Evolutionary conservation across 2,888 invertebrate genomes (phyloP), one percentile per base, ranked within the genome.

Genomic region (Tipula unca): DNA sequence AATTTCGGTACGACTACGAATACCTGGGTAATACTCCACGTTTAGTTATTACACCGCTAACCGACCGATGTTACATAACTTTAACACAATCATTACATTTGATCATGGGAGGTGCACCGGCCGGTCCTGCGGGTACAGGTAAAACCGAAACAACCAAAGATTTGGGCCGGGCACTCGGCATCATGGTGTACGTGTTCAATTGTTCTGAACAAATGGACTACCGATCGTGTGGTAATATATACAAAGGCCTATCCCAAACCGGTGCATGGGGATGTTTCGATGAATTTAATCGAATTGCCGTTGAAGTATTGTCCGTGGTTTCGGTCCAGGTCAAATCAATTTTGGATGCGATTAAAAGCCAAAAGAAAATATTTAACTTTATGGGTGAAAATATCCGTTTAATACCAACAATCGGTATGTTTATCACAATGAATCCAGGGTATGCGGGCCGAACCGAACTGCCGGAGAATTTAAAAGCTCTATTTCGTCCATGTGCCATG

Each of bases 151-250:
- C 98, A 0, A 98, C 98, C 0, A 98, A 98, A 91, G 98, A 98
- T 92, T 92, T 98, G 87, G 98, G 98, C 1, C 93, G 97, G 89
- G 97, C 98, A 13, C 92, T 98, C 1, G 98, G 98, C 69, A 95
- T 98, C 89, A 97, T 98, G 97, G 98, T 98, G 5, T 98, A 98
- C 88, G 98, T 98, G n/a, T 98, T 98, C 91, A 98, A 98, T 90
- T 98, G 98, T 90, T 98, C 98, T 0, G 98, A 98, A 90, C 98
- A 98, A 92, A 98, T 98, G 98, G 98, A 98, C 91, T 98, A 98
- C 91, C 97, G 96, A 91, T 97, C 97, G 1, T 95, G 97, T 88
- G 98, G 97, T 32, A 97, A 97, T 90, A 98, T 98, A 90, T 98
- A 97, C 91, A 98, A 98, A 92, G 98, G 93, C 89, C 87, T 90